Percentiles rank a stretch among this genome's conserved stretches.
phyloP scores from a whole-genome alignment of 2,888 invertebrate species.

The Megastigmus dorsalis region DNA sequence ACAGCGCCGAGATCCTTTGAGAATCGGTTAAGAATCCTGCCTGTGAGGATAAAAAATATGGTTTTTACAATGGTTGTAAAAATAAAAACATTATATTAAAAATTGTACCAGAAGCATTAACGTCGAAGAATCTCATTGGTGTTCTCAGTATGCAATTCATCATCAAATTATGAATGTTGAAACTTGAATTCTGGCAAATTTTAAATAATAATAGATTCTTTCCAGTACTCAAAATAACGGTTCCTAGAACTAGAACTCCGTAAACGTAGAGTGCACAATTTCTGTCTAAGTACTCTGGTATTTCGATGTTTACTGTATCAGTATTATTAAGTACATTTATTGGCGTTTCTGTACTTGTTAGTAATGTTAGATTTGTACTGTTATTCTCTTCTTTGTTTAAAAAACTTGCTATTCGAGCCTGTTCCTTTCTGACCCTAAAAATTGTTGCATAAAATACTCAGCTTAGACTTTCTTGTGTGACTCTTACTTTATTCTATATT shows the following conservation, averaged over 20 bases:
- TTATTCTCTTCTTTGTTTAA: neutral
- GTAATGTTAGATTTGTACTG: neutral
- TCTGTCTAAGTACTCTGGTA: neutral
- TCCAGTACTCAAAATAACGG: constrained; percentile 78
- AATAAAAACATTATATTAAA: no score
- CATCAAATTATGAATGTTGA: constrained; percentile 85
- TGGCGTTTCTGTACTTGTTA: neutral
- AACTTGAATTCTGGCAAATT: constrained; percentile 85
- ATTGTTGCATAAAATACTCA: no score
- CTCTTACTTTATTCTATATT: no score
- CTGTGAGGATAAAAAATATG: constrained; percentile 71
- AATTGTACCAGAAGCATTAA: constrained; percentile 84
- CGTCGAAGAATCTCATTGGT: constrained; percentile 89
- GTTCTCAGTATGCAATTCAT: constrained; percentile 84
- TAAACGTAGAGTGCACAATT: constrained; percentile 74
- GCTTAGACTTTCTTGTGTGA: no score
- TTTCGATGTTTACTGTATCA: neutral
- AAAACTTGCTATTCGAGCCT: neutral
- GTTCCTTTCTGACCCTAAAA: constrained; percentile 29
- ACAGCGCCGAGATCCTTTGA: constrained; percentile 89
- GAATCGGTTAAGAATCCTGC: constrained; percentile 88
- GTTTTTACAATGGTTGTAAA: neutral
- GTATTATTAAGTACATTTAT: neutral
- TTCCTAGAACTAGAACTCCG: constrained; percentile 77
- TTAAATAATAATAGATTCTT: constrained; percentile 84